These are phyloP conservation scores for Hyphantria cunea DNA, from an alignment of 1,140 invertebrate species.

Conservation along the genomic window DNA sequence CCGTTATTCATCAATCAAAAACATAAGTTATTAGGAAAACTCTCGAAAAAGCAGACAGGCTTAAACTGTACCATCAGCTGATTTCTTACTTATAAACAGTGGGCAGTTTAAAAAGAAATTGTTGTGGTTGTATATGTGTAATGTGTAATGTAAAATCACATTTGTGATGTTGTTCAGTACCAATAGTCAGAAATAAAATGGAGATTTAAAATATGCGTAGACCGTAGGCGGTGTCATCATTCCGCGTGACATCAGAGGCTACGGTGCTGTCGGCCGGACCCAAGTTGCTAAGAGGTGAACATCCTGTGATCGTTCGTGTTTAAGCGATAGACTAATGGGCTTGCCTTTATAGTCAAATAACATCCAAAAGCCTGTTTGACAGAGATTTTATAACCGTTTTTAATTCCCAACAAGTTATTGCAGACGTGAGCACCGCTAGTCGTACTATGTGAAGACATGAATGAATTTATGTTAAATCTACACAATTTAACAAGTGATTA, in stretches of 20 bases:
- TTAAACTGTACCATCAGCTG: not conserved
- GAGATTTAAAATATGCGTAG: slow-evolving; percentile 5
- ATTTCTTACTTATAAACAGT: no score
- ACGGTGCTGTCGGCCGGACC: slow-evolving; percentile 27
- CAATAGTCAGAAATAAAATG: not conserved
- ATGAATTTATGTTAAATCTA: slow-evolving; percentile 22
- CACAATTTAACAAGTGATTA: slow-evolving; percentile 7
- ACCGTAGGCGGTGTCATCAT: slow-evolving; percentile 20
- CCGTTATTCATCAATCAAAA: no score
- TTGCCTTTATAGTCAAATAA: slow-evolving; percentile 56
- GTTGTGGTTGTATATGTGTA: no score
- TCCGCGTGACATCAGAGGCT: slow-evolving; percentile 65
- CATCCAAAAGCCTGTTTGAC: slow-evolving; percentile 37
- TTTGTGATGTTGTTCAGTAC: no score
- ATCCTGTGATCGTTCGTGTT: slow-evolving; percentile 52
- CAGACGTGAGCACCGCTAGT: slow-evolving; percentile 24
- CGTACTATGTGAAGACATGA: slow-evolving; percentile 2
- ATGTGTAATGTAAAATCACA: no score
- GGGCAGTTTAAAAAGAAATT: no score
- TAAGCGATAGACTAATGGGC: slow-evolving; percentile 50
- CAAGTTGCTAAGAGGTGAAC: slow-evolving; percentile 51
- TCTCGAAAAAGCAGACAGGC: not conserved
- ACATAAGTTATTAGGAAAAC: no score
- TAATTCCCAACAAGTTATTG: slow-evolving; percentile 25
- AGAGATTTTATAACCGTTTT: slow-evolving; percentile 33